Conservation (phyloP, 1,140 invertebrate genomes). For the Chironomus tepperi region DNA sequence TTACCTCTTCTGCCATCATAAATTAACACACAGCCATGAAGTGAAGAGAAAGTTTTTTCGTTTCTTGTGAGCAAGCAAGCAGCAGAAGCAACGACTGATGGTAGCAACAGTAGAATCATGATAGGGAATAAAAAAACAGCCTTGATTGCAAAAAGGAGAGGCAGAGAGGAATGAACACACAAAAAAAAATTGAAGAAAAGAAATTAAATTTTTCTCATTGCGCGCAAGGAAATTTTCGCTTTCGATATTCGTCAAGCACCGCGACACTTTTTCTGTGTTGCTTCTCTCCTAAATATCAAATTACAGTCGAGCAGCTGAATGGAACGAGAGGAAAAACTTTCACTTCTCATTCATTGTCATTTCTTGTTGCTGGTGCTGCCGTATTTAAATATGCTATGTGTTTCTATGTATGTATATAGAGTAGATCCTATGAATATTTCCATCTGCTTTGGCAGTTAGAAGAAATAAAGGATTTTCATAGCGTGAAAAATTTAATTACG, state of each 20-base stretch:
- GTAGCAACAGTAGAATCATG: neutral
- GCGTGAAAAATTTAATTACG: neutral
- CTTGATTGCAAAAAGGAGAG: neutral
- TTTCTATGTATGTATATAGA: no score
- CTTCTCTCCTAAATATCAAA: neutral
- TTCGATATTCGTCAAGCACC: constrained; percentile 10
- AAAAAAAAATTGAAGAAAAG: neutral
- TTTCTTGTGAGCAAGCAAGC: no score
- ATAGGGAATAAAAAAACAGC: no score
- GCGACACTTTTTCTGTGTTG: constrained; percentile 10
- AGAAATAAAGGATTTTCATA: constrained; percentile 16
- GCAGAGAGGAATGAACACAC: neutral
- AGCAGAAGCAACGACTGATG: neutral
- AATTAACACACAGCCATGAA: constrained; percentile 4
- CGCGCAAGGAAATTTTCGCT: neutral
- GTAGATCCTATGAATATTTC: neutral
- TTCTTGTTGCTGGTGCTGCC: no score
- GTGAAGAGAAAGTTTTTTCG: neutral
- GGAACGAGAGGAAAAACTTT: neutral
- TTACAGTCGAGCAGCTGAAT: neutral
- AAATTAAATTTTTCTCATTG: neutral
- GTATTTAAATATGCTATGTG: no score
- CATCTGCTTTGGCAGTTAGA: neutral
- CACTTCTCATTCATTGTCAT: constrained; percentile 14
- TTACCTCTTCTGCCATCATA: neutral